Evolutionary conservation across 2,797 vertebrate genomes (phyloP), one percentile per base, ranked within the genome.

Genomic region (Neosalanx taihuensis): DNA sequence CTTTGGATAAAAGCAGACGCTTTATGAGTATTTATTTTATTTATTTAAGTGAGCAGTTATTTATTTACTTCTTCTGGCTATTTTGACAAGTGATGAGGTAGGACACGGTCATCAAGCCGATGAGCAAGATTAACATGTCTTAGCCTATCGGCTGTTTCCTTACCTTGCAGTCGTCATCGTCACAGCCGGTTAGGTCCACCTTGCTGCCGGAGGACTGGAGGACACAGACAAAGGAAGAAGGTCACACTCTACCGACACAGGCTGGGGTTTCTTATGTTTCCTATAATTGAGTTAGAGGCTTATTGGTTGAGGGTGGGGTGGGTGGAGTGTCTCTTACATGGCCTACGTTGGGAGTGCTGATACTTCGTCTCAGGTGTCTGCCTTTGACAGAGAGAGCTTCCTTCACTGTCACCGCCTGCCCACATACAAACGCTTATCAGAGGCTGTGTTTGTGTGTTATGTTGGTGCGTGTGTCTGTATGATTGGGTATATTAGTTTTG

Each of bases 341-440:
- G 81, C 96, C 95, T 68, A 99, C 96, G 3, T 97, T 98, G 0
- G 96, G 96, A 6, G 96, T 96, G 91, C 98, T 99, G 86, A 96
- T 91, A 80, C 98, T 99, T 76, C 97, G 92, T 64, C 95, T 92
- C 23, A 99, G 93, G 82, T 96, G 95, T 89, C 93, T 94, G 0
- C 91, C 94, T 88, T 97, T 99, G 59, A 92, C 90, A 76, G 96
- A 90, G 26, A 98, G 92, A 0, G 94, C 94, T 86, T 99, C 97
- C 84, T 98, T 99, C 69, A 99, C 93, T 0, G 95, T 96, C 77
- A 99, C 97, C 1, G 96, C 97, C 98, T 99, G 82, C 0, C 51
- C 12, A 65, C 13, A 72, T 23, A 58, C 9, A 62, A 62, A 76
- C 3, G 30, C 5, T 26, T n/a, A 20, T 15, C 30, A 30, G n/a